A percentile compares a stretch with the other conserved stretches of the same genome.
phyloP scores from a whole-genome alignment of 2,888 invertebrate genomes.

The Poecilobothrus nobilitatus region DNA sequence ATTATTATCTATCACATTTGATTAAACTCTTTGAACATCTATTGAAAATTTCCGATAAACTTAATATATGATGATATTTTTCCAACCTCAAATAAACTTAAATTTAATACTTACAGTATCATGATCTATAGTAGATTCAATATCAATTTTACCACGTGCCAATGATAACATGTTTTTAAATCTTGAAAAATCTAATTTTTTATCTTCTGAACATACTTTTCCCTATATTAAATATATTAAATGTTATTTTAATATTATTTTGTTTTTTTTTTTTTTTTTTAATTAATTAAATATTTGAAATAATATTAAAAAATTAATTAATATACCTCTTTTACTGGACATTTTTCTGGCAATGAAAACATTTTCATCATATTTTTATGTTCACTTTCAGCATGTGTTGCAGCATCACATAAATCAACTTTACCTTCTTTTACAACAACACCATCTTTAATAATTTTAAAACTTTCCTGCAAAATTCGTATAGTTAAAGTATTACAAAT shows the following conservation, averaged over 20 bases:
- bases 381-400: constrained; percentile 29
- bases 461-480: constrained; percentile 30
- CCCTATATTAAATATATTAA: constrained; percentile 31
- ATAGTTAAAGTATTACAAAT: constrained; percentile 16
- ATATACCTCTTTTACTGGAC: constrained; percentile 41
- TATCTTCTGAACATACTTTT: constrained; percentile 39
- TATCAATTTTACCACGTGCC: constrained; percentile 40
- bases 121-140: constrained; percentile 39
- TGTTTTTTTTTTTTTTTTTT: too few species aligned
- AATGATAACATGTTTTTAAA: constrained; percentile 43
- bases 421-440: constrained; percentile 42
- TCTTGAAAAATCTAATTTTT: constrained; percentile 40
- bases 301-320: background rate
- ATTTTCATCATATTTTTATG: constrained; percentile 34
- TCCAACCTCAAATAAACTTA: too few species aligned
- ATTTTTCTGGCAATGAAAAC: constrained; percentile 42
- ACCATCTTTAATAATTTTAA: constrained; percentile 42
- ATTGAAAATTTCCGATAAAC: too few species aligned
- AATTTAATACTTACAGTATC: constrained; percentile 39
- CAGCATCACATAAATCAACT: constrained; percentile 41
- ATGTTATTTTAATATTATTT: too few species aligned
- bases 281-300: constrained; percentile 10
- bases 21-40: too few species aligned
- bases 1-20: too few species aligned
- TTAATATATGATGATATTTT: too few species aligned